Conservation (phyloP, 2,113 vertebrate genomes). For the Gracilinanus agilis region DNA sequence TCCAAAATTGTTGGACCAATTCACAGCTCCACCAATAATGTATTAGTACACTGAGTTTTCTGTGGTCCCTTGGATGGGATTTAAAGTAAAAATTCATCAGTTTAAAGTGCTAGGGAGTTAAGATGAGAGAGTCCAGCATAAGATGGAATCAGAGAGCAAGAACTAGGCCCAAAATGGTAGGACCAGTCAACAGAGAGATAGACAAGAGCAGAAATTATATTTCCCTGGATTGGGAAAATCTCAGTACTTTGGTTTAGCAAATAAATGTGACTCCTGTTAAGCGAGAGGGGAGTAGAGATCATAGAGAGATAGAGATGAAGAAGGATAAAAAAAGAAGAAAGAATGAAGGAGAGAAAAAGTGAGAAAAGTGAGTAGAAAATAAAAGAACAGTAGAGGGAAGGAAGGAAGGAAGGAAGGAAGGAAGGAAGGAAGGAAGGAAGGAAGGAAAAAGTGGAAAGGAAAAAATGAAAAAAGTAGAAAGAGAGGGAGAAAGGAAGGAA, state of each 20-base stretch:
- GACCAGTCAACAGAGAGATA: not conserved
- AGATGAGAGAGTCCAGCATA: not conserved
- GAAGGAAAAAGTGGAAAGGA: not conserved
- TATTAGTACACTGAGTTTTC: not conserved
- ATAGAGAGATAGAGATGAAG: not conserved
- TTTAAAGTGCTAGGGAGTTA: not conserved
- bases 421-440: not conserved
- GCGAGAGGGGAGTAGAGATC: not conserved
- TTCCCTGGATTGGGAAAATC: not conserved
- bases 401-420: not conserved
- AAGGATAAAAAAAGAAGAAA: no score
- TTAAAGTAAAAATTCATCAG: not conserved
- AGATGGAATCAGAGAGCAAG: not conserved
- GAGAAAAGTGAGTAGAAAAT: not conserved
- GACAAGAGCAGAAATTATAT: not conserved
- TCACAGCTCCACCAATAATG: not conserved
- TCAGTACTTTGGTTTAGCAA: not conserved
- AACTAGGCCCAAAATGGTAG: not conserved
- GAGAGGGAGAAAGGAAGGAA: not conserved
- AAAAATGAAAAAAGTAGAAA: not conserved
- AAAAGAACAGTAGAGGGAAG: no score
- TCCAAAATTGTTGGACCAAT: not conserved
- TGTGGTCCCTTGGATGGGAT: not conserved
- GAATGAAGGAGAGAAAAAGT: no score
- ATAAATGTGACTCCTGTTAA: constrained; percentile 13